These are phyloP conservation scores for Ochotona curzoniae DNA, from an alignment of 2,113 vertebrate species.

Conservation along the genomic window DNA sequence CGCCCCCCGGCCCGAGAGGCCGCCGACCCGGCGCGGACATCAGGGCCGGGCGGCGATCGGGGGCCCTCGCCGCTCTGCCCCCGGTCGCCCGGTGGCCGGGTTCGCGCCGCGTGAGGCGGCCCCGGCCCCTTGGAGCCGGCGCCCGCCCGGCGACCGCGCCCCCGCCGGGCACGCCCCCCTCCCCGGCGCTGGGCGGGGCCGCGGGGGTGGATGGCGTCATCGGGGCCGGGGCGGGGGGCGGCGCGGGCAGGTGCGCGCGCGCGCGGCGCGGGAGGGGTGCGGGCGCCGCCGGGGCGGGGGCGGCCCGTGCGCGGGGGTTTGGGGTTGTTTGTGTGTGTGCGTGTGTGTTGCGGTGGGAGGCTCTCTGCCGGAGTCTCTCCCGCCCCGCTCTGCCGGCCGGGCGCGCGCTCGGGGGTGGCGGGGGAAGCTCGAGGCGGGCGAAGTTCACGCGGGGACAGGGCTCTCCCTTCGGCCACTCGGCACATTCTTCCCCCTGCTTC, in stretches of 20 bases:
- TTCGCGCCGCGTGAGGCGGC: constrained; percentile 32
- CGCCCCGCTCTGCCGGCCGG: neutral
- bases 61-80: neutral
- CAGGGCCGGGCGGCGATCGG: neutral
- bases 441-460: constrained; percentile 76
- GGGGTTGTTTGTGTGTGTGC: too few relatives aligned
- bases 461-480: constrained; percentile 70
- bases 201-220: constrained; percentile 73
- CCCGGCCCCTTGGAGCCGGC: constrained; percentile 48
- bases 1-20: constrained; percentile 49
- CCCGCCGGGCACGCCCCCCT: constrained; percentile 80
- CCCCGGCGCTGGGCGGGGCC: constrained; percentile 55
- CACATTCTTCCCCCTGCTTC: constrained; percentile 65
- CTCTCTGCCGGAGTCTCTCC: neutral
- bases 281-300: neutral
- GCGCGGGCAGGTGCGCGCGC: constrained; percentile 72
- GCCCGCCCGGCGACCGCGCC: constrained; percentile 77
- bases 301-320: neutral
- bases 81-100: constrained; percentile 13
- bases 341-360: too few relatives aligned
- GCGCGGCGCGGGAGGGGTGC: neutral
- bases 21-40: neutral
- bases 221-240: constrained; percentile 18
- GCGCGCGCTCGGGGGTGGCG: constrained; percentile 61
- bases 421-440: constrained; percentile 79